These are phyloP conservation scores for Seira musarum DNA, from an alignment of 2,888 invertebrate genomes.

Conservation along the genomic window DNA sequence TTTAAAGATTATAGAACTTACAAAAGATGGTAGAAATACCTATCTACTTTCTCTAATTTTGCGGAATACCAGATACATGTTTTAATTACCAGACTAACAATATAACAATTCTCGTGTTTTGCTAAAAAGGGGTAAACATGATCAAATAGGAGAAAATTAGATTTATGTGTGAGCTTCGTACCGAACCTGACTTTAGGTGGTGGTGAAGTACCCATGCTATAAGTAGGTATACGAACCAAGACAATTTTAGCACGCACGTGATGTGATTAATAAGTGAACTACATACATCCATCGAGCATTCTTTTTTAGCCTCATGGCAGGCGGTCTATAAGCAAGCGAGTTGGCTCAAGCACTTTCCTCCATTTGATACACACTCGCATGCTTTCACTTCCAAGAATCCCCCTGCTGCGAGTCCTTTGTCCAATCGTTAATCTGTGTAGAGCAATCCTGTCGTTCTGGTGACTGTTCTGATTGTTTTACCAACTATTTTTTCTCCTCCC, in stretches of 20 bases:
- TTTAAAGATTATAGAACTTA: too few species aligned
- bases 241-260: constrained; percentile 30
- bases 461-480: constrained; percentile 19
- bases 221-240: too few species aligned
- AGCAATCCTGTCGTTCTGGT: constrained; percentile 23
- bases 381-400: constrained; percentile 1
- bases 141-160: too few species aligned
- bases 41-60: too few species aligned
- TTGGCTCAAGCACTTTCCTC: constrained; percentile 42
- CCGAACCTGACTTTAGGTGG: too few species aligned
- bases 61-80: too few species aligned
- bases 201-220: too few species aligned
- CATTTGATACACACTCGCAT: constrained; percentile 8
- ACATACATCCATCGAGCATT: constrained; percentile 29
- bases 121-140: too few species aligned
- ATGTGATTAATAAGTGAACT: constrained; percentile 50
- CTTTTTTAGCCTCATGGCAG: constrained; percentile 43
- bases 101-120: too few species aligned
- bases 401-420: constrained; percentile 44
- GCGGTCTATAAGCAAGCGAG: constrained; percentile 33
- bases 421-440: constrained; percentile 50
- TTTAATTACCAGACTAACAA: too few species aligned
- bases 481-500: neutral
- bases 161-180: too few species aligned
- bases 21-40: too few species aligned